Evolutionary conservation across 2,113 vertebrate species (phyloP).

Genomic region (Chinchilla lanigera): DNA sequence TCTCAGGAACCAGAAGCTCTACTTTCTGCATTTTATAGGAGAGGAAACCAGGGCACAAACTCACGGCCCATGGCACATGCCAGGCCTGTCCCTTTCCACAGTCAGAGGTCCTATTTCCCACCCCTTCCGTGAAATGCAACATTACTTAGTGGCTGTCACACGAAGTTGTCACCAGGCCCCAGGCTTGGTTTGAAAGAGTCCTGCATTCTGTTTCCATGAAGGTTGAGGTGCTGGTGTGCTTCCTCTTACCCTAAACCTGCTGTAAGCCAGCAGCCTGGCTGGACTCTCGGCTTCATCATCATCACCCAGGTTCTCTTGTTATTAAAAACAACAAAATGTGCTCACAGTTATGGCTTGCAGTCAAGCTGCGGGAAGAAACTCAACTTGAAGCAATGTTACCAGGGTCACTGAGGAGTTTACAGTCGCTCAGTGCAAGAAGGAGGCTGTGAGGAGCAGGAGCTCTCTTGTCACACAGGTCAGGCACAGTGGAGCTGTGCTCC

Average conservation of each 20-base stretch:
- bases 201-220: not conserved
- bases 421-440: not conserved
- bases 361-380: constrained; percentile 22
- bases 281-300: not conserved
- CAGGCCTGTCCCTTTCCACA: not conserved
- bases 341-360: constrained; percentile 44
- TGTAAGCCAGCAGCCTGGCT: not conserved
- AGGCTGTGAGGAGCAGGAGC: constrained; percentile 36
- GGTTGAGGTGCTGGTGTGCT: not conserved
- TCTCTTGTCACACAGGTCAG: not conserved
- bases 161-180: not conserved
- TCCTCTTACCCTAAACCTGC: not conserved
- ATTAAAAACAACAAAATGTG: constrained; percentile 41
- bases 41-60: not conserved
- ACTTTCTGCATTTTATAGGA: not conserved
- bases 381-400: constrained; percentile 8
- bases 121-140: not conserved
- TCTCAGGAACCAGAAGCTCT: not conserved
- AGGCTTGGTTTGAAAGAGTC: not conserved
- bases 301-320: constrained; percentile 31
- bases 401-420: constrained; percentile 31
- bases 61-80: not conserved
- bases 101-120: not conserved
- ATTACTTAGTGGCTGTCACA: not conserved
- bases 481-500: not conserved